Base-by-base conservation (phyloP, 2,113 vertebrate species). In the Brachyhypopomus gauderio region DNA sequence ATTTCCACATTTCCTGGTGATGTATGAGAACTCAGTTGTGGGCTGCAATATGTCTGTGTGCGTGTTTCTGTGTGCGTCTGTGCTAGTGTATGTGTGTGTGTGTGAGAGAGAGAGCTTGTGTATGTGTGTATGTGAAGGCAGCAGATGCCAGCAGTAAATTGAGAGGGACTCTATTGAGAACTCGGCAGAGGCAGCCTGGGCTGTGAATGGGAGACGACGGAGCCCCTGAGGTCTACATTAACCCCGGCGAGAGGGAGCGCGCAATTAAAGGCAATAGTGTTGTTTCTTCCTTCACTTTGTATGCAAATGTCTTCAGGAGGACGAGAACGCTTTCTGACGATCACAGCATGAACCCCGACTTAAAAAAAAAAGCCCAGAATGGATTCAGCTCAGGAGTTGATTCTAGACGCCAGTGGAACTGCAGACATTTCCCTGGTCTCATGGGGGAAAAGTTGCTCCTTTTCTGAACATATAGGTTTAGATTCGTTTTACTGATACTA, bases 261-360 rank as follows among this genome's bases (percentile, higher is more conserved):
- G 91, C 90, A 92, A 94, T 93, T 94, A 92, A 91, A 91, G 88
- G 90, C 91, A 92, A 93, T 91, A 91, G 89, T 91, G 90, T 92
- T 93, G 92, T 93, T 87, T 91, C 91, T 92, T 88, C 85, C 87
- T 90, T 91, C 91, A 94, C 92, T 93, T 93, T 94, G 92, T 93
- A 94, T 93, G 93, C 91, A 93, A 93, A 94, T 93, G 89, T 88
- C 83, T 85, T 88, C 87, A 89, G 88, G 87, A 87, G 91, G 87
- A 90, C 90, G 89, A 92, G 93, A 93, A 91, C 91, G 89, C 83
- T 91, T 90, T 92, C 91, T 92, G 89, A 92, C 83, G 81, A 86
- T 82, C 88, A 84, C 91, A 89, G 91, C 90, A 85, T 90, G 91
- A 88, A 89, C 89, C 85, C 88, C 58, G 3, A 11, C 3, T 59